Base-by-base conservation (phyloP, 1,140 invertebrate species). In the Maniola jurtina region DNA sequence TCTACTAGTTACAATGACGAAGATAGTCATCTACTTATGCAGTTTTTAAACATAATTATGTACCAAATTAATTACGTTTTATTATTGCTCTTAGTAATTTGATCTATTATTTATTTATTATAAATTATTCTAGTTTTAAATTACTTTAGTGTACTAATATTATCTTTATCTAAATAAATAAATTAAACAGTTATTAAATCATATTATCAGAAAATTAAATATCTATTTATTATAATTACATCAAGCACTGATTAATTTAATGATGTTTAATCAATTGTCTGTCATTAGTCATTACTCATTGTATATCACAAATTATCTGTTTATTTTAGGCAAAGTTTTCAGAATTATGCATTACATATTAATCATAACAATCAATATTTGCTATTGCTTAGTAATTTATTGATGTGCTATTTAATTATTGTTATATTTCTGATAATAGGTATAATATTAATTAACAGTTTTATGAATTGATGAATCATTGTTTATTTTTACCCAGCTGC, bases 181-280 rank as follows among this genome's bases (percentile, higher is more conserved):
- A 45, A 45, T n/a, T 9, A 40, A 45, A 13, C 2, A n/a, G 42
- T 45, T 13, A 13, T 45, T 45, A 11, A 40, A 6, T n/a, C 10
- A 13, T 8, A 13, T 45, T 45, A n/a, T 45, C 5, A 45, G 13
- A 13, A 11, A 45, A 2, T 45, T 5, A 11, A 45, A 45, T 38
- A 38, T 3, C 10, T 38, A 1, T 38, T 38, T 38, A 38, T 38
- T 9, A 0, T 38, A 9, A 45, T 25, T 25, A 45, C 42, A 11
- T 45, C 13, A 45, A 45, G 48, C 0, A 52, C 15, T 25, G 15
- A 52, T 16, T 52, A 52, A 52, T 52, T 52, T 52, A 52, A 52
- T 52, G 14, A 25, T 52, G 40, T 42, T 10, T 42, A 9, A 16
- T 16, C 16, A 6, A 14, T 10, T 25, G 5, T 16, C 5, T 16